These are phyloP conservation scores for Rhinella marina DNA, from an alignment of 2,797 vertebrate species.

Conservation along the genomic window DNA sequence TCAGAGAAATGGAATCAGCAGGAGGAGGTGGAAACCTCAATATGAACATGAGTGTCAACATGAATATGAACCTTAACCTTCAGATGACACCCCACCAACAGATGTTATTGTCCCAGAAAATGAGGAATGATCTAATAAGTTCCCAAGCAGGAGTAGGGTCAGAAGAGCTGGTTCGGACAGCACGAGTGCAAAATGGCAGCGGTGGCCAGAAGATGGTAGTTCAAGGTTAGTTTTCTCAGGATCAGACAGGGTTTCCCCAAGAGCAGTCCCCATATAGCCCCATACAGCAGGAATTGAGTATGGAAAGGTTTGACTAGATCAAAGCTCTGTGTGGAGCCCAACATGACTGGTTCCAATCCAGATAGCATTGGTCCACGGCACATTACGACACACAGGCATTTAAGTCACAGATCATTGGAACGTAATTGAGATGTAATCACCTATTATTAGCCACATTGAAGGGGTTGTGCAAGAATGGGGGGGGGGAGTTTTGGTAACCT, in stretches of 20 bases:
- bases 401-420: conserved; percentile 86
- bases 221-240: conserved; percentile 81
- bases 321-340: conserved; percentile 77
- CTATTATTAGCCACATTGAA: conserved; percentile 74
- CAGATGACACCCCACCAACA: conserved; percentile 90
- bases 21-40: conserved; percentile 81
- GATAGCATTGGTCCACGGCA: conserved; percentile 72
- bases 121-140: conserved; percentile 77
- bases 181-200: conserved; percentile 75
- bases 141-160: conserved; percentile 79
- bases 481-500: too few relatives aligned
- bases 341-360: conserved; percentile 73
- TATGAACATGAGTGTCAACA: conserved; percentile 86
- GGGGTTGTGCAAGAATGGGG: too few relatives aligned
- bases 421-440: conserved; percentile 87
- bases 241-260: conserved; percentile 79
- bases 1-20: conserved; percentile 87
- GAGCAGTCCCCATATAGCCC: conserved; percentile 81
- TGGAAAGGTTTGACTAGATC: conserved; percentile 86
- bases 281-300: conserved; percentile 82
- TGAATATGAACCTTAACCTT: conserved; percentile 86
- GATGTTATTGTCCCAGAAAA: conserved; percentile 88
- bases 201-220: conserved; percentile 84
- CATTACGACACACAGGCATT: conserved; percentile 76
- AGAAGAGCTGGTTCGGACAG: conserved; percentile 83